Percentiles rank a stretch among this genome's conserved stretches.
These are phyloP conservation scores for Yponomeuta sedellus DNA, from an alignment of 2,888 invertebrate species.

Conservation along the genomic window DNA sequence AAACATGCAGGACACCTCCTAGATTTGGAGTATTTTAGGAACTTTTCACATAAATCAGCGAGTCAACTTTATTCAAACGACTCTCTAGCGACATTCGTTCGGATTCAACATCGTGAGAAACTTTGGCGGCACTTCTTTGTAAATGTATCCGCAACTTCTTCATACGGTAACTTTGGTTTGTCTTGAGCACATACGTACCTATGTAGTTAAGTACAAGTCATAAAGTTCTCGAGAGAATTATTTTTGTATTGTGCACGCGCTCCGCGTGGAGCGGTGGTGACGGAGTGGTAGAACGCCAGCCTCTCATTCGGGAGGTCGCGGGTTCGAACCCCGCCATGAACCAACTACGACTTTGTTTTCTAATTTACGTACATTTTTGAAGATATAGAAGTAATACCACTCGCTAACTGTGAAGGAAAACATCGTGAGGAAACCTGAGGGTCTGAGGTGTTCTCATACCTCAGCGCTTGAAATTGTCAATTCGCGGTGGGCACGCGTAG, in stretches of 20 bases:
- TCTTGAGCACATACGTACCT: background rate
- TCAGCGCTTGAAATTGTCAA: too few relatives aligned
- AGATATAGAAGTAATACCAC: too few relatives aligned
- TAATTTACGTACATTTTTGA: too few relatives aligned
- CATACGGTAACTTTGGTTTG: constrained; percentile 1
- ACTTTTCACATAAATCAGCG: constrained; percentile 72
- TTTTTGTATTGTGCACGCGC: background rate
- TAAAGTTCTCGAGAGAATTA: background rate
- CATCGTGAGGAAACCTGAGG: too few relatives aligned
- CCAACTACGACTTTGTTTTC: too few relatives aligned
- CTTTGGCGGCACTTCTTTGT: constrained; percentile 32
- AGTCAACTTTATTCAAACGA: constrained; percentile 74
- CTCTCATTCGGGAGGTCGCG: too few relatives aligned
- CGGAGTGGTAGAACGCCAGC: too few relatives aligned
- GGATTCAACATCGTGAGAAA: constrained; percentile 46
- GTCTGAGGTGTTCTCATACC: too few relatives aligned
- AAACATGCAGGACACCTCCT: background rate
- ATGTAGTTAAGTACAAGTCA: background rate
- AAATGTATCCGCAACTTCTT: background rate
- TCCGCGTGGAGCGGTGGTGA: background rate
- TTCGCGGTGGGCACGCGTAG: too few relatives aligned
- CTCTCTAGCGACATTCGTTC: constrained; percentile 72
- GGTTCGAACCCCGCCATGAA: too few relatives aligned
- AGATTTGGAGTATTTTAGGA: constrained; percentile 21
- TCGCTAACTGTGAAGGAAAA: too few relatives aligned